These are phyloP conservation scores for Falco peregrinus DNA, from an alignment of 2,797 vertebrate genomes.

Conservation along the genomic window DNA sequence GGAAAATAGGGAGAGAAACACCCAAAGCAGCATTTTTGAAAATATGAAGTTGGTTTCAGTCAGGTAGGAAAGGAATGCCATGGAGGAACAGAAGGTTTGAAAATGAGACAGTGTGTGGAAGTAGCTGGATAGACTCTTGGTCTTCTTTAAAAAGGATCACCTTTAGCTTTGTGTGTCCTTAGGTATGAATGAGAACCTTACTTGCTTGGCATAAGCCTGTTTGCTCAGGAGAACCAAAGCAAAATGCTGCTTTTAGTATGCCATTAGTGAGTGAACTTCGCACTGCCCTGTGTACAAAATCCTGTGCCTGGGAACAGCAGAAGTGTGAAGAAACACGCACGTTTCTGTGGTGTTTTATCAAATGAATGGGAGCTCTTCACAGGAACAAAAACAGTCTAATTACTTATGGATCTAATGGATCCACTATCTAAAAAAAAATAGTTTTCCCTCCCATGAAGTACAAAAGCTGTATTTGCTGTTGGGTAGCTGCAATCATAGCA, in stretches of 20 bases:
- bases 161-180: neutral
- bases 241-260: neutral
- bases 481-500: constrained; percentile 19
- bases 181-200: neutral
- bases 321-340: neutral
- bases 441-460: neutral
- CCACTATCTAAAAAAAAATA: neutral
- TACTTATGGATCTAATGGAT: neutral
- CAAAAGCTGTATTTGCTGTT: constrained; percentile 26
- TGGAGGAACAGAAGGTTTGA: neutral
- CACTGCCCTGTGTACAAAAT: neutral
- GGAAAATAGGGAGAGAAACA: neutral
- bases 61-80: neutral
- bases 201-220: neutral
- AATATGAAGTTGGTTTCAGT: neutral
- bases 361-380: neutral
- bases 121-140: neutral
- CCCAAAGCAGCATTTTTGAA: neutral
- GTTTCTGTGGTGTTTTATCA: neutral
- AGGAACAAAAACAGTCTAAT: neutral
- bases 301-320: neutral
- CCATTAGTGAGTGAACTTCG: neutral
- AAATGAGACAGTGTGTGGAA: neutral
- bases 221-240: neutral
- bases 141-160: neutral